Evolutionary conservation across 2,888 invertebrate species (phyloP).

Genomic region (Apoderus coryli): DNA sequence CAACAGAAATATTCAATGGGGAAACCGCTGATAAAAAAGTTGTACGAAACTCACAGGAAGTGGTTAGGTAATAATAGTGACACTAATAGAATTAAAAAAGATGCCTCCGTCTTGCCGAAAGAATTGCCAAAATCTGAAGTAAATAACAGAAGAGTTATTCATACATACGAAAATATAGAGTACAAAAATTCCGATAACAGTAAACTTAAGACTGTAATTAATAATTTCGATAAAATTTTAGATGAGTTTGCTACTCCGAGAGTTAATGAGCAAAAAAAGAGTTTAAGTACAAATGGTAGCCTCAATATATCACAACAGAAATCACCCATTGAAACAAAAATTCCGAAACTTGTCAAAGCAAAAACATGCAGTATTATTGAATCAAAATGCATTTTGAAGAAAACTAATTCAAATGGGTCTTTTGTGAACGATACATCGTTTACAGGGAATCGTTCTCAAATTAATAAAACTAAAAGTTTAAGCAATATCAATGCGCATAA

Average conservation of each 20-base stretch:
- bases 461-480: constrained; percentile 23
- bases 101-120: background rate
- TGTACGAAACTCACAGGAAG: constrained; percentile 25
- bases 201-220: constrained; percentile 35
- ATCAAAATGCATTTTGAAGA: constrained; percentile 51
- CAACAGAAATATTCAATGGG: constrained; percentile 20
- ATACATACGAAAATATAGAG: constrained; percentile 24
- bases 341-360: constrained; percentile 50
- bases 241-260: constrained; percentile 29
- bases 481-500: constrained; percentile 18
- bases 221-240: constrained; percentile 39
- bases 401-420: constrained; percentile 40
- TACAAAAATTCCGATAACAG: constrained; percentile 21
- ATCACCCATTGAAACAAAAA: constrained; percentile 22
- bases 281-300: too few species aligned
- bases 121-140: too few species aligned
- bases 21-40: constrained; percentile 25
- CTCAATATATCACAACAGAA: too few species aligned
- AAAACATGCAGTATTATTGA: constrained; percentile 57
- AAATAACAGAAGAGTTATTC: too few species aligned
- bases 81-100: too few species aligned
- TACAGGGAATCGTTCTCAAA: constrained; percentile 6
- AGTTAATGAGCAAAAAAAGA: background rate
- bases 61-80: constrained; percentile 22
- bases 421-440: too few species aligned